Evolutionary conservation across 2,797 vertebrate species (phyloP).

Genomic region (Pseudomugil gertrudae): DNA sequence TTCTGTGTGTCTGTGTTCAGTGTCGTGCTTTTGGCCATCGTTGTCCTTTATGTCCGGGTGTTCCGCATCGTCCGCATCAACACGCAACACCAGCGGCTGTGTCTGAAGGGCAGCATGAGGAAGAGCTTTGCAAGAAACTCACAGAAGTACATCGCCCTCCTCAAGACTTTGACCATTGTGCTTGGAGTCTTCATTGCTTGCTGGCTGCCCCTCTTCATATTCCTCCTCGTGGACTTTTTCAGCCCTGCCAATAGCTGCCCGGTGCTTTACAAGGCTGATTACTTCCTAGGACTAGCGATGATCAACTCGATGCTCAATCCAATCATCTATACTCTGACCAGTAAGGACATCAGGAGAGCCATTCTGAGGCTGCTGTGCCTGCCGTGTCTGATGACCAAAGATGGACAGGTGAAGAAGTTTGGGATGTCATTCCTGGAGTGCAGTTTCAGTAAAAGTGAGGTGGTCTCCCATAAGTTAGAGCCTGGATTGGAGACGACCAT

Average conservation of each 20-base stretch:
- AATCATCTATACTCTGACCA: slow-evolving; percentile 92
- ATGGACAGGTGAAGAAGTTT: slow-evolving; percentile 81
- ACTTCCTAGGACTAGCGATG: slow-evolving; percentile 91
- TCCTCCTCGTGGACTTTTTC: slow-evolving; percentile 88
- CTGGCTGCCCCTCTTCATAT: slow-evolving; percentile 90
- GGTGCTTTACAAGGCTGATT: slow-evolving; percentile 87
- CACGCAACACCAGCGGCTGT: slow-evolving; percentile 74
- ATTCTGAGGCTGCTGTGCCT: slow-evolving; percentile 86
- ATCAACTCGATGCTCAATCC: slow-evolving; percentile 92
- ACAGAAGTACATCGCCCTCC: slow-evolving; percentile 86
- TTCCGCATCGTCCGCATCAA: slow-evolving; percentile 88
- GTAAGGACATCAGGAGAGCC: slow-evolving; percentile 87
- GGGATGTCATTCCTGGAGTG: slow-evolving; percentile 84
- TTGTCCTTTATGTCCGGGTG: slow-evolving; percentile 86
- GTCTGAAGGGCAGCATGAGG: slow-evolving; percentile 70
- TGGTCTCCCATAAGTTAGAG: slow-evolving; percentile 80
- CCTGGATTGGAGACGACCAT: slow-evolving; percentile 81
- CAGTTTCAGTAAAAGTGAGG: slow-evolving; percentile 87
- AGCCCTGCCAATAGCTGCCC: slow-evolving; percentile 76
- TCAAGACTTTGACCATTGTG: slow-evolving; percentile 91
- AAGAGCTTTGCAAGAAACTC: slow-evolving; percentile 78
- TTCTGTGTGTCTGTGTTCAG: slow-evolving; percentile 86
- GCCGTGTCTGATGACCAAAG: slow-evolving; percentile 78
- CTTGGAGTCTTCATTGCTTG: slow-evolving; percentile 89
- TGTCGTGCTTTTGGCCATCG: slow-evolving; percentile 84